phyloP scores from a whole-genome alignment of 2,113 vertebrate species.

The Vireo altiloquus region DNA sequence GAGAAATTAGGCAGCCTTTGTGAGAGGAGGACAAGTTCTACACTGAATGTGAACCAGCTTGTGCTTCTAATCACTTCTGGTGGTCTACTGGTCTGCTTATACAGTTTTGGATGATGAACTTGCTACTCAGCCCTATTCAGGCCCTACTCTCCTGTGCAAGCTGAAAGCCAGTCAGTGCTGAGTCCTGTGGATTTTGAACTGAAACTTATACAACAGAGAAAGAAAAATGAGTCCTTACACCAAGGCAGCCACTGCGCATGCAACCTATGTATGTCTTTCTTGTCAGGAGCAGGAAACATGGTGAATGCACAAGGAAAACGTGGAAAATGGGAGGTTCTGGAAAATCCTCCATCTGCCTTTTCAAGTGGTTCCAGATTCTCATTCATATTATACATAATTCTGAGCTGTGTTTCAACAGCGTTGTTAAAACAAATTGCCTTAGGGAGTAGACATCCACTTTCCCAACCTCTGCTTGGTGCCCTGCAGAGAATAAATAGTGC shows the following conservation, averaged over 20 bases:
- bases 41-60: background rate
- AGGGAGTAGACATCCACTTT: constrained; percentile 13
- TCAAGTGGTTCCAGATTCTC: constrained; percentile 63
- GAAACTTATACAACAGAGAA: background rate
- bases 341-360: constrained; percentile 44
- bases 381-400: constrained; percentile 63
- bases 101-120: background rate
- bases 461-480: background rate
- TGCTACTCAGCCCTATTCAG: background rate
- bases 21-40: background rate
- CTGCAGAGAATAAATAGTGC: background rate
- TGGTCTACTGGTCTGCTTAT: background rate
- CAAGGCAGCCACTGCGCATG: background rate
- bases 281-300: constrained; percentile 24
- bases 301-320: constrained; percentile 9
- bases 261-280: background rate
- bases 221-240: background rate
- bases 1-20: background rate
- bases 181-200: constrained; percentile 7
- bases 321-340: background rate
- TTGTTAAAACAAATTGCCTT: constrained; percentile 56
- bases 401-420: constrained; percentile 30
- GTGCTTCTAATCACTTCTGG: background rate
- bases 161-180: background rate
- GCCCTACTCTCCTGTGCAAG: background rate